Evolutionary conservation across 1,140 invertebrate species (phyloP).

Genomic region (Drosophila serrata): DNA sequence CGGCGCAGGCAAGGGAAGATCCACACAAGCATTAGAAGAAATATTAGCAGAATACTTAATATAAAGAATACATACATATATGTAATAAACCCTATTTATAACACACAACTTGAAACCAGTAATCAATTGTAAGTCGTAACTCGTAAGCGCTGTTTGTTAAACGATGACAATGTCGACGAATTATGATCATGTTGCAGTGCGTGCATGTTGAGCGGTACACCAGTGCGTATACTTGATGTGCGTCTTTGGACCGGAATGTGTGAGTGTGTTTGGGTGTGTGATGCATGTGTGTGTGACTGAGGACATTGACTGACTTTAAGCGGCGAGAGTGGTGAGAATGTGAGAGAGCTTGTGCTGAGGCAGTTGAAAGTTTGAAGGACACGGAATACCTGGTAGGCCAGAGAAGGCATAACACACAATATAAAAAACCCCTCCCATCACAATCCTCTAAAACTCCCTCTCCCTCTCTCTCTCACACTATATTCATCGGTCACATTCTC

Average conservation of each 20-base stretch:
- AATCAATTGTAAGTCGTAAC: constrained; percentile 58
- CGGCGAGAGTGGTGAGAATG: constrained; percentile 33
- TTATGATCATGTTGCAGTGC: constrained; percentile 17
- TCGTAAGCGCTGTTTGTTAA: constrained; percentile 74
- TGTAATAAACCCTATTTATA: constrained; percentile 44
- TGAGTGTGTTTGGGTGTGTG: constrained; percentile 17
- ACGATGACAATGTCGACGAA: constrained; percentile 33
- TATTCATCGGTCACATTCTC: constrained; percentile 32
- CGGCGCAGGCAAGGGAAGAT: constrained; percentile 16
- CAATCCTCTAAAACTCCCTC: constrained; percentile 15
- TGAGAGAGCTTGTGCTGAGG: constrained; percentile 23
- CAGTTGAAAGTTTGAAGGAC: constrained; percentile 20
- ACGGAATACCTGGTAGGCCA: constrained; percentile 70
- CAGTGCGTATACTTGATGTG: constrained; percentile 58
- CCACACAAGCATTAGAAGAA: constrained; percentile 68
- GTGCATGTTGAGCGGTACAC: constrained; percentile 24
- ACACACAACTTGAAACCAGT: constrained; percentile 48
- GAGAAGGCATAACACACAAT: constrained; percentile 32
- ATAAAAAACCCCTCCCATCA: constrained; percentile 12
- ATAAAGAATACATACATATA: too few relatives aligned
- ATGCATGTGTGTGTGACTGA: constrained; percentile 27
- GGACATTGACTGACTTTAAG: constrained; percentile 62
- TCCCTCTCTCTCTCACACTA: constrained; percentile 18
- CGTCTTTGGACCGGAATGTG: neutral
- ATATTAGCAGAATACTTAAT: constrained; percentile 64